phyloP scores from a whole-genome alignment of 1,140 invertebrate species.

The Tribolium castaneum region DNA sequence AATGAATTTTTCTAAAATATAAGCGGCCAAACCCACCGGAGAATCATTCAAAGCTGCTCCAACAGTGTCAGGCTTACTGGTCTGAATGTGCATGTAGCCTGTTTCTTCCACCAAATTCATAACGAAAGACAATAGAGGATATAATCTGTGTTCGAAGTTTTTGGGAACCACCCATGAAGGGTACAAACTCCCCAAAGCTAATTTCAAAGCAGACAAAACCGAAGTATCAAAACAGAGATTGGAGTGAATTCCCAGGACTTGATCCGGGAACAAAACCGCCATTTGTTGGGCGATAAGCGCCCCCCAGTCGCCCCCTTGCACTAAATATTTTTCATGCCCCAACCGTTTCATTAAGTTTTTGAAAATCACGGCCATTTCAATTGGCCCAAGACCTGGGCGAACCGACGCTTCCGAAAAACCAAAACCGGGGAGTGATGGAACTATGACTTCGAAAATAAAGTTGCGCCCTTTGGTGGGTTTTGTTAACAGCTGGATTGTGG shows the following conservation, averaged over 20 bases:
- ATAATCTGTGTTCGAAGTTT: constrained; percentile 69
- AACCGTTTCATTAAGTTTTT: constrained; percentile 85
- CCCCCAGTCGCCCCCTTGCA: constrained; percentile 90
- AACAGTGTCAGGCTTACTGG: constrained; percentile 92
- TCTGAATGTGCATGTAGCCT: constrained; percentile 88
- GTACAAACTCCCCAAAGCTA: constrained; percentile 67
- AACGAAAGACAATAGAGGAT: constrained; percentile 69
- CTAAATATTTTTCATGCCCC: constrained; percentile 79
- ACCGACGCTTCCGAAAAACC: constrained; percentile 79
- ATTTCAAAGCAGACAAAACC: constrained; percentile 63
- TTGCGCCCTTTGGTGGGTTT: constrained; percentile 66
- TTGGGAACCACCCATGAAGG: constrained; percentile 71
- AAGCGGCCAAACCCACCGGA: constrained; percentile 69
- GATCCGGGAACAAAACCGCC: constrained; percentile 75
- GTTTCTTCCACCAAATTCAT: constrained; percentile 71
- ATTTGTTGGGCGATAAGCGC: constrained; percentile 70
- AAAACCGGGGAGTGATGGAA: constrained; percentile 80
- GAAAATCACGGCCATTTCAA: constrained; percentile 78
- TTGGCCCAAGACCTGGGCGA: constrained; percentile 71
- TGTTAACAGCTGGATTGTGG: constrained; percentile 80
- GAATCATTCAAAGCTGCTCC: constrained; percentile 71
- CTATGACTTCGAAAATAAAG: constrained; percentile 84
- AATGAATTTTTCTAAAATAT: constrained; percentile 88
- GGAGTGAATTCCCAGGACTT: constrained; percentile 73
- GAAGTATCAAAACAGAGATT: constrained; percentile 70